Base-by-base conservation (phyloP, 1,140 invertebrate genomes). In the Pseudoatta argentina region DNA sequence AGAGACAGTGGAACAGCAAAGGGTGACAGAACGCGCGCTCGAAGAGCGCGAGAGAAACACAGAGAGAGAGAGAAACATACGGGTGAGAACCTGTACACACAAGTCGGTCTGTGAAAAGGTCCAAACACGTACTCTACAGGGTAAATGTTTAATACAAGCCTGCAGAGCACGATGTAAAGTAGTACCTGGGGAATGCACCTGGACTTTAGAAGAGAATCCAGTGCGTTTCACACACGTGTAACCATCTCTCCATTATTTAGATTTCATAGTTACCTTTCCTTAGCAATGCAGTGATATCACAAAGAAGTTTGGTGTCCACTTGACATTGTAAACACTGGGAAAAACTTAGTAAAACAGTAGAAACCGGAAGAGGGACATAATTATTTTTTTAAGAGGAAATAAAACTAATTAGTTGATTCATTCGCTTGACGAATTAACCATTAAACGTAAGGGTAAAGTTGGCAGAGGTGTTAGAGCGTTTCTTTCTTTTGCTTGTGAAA, bases 71-170 rank as follows among this genome's bases (percentile, higher is more conserved):
- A 44, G 39, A 66, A 34, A 51, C 8, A 34, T 57, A 55, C n/a
- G 57, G 78, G 69, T 57, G 71, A 88, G 59, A 72, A 75, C 39
- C 71, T 76, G 18, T 63, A 64, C 86, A 83, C 59, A 67, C 59
- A 64, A 85, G 71, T 63, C n/a, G 55, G 71, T 76, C 64, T 73
- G 61, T 30, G 79, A 61, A 75, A 85, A 89, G 69, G 67, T 67
- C 66, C 89, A 55, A 67, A 86, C 88, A 90, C 88, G 78, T 85
- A 85, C 78, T 78, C 79, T 39, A 24, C 61, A 39, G 44, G 59
- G 78, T 87, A 83, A 90, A 90, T 85, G 75, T 87, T 89, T 89
- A 89, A 89, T 89, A 71, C 76, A 57, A 71, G 75, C 48, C 39
- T 71, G 71, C 44, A 51, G 34, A 55, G 82, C 51, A 77, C 86